Evolutionary conservation across 1,140 invertebrate species (phyloP), one percentile per base, ranked within the genome.

Genomic region (Teleogryllus occipitalis): DNA sequence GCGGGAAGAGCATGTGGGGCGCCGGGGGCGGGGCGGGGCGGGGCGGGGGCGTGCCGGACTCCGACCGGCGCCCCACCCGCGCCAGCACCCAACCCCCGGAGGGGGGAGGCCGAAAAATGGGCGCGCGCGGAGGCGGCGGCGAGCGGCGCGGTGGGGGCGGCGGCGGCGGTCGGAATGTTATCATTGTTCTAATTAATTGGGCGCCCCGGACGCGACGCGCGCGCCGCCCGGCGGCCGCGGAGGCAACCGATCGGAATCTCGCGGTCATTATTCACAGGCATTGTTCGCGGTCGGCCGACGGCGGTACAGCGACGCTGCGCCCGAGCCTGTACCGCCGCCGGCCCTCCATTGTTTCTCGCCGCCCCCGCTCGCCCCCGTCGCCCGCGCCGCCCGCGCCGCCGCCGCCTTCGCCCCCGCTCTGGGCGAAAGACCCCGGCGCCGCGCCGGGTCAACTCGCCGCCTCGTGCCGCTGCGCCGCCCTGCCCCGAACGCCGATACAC

Each of bases 181-280:
- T 65, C 54, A 65, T 65, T 65, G 54, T 65, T 65, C 54, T 65
- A 65, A 65, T 65, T 65, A 65, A 65, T 65, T 65, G 54, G 54
- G 54, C 54, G 54, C 54, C 54, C 54, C 54, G 54, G 54, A 65
- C 10, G 54, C 10, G 10, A 18, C 54, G 54, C 54, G 27, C 54
- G 54, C 54, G 54, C 10, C 54, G 54, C 10, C 54, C 54, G 54
- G 10, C 54, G 54, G 54, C 18, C 54, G 54, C 54, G 54, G 10
- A 65, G 54, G 54, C 54, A 18, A 18, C 54, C 54, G 54, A 65
- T 65, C 54, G 54, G 54, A 65, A 65, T 65, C 54, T 65, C 54
- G 54, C 54, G 54, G 54, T 65, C 54, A 65, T 65, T 65, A 65
- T 65, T 65, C 54, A 65, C 54, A 10, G 18, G 54, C 54, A 65